A percentile compares a stretch with the other conserved stretches of the same genome.
phyloP scores from a whole-genome alignment of 1,140 invertebrate species.

The Triops longicaudatus region DNA sequence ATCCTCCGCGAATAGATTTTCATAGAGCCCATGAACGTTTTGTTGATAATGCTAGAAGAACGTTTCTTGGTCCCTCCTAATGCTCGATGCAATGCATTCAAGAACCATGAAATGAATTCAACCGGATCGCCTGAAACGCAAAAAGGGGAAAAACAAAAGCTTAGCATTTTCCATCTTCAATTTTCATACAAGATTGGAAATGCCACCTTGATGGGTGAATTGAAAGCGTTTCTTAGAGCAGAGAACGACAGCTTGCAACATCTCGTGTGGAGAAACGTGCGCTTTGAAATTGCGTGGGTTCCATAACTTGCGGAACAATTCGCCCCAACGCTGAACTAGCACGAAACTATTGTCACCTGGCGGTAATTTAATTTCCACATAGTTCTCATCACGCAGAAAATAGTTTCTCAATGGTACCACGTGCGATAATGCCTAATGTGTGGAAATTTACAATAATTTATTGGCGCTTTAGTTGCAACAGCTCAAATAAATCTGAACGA shows the following conservation, averaged over 20 bases:
- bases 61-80: constrained; percentile 77
- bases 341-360: constrained; percentile 85
- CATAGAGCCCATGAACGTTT: constrained; percentile 93
- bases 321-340: constrained; percentile 94
- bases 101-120: constrained; percentile 92
- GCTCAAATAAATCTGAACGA: constrained; percentile 8
- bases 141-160: neutral
- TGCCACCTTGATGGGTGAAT: constrained; percentile 88
- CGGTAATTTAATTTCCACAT: constrained; percentile 75
- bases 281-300: constrained; percentile 98
- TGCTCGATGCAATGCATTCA: constrained; percentile 85
- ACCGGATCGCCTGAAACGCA: constrained; percentile 75
- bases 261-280: constrained; percentile 99
- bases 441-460: constrained; percentile 11
- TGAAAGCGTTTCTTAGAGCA: constrained; percentile 98
- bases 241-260: constrained; percentile 97
- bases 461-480: neutral
- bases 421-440: constrained; percentile 80
- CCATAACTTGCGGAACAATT: constrained; percentile 96
- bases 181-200: constrained; percentile 20
- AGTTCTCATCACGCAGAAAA: constrained; percentile 89
- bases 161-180: neutral
- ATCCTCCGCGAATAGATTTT: constrained; percentile 89
- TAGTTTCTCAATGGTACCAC: constrained; percentile 89
- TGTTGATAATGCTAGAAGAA: constrained; percentile 84